Conservation (phyloP, 2,797 vertebrate genomes). For the Mus caroli region DNA sequence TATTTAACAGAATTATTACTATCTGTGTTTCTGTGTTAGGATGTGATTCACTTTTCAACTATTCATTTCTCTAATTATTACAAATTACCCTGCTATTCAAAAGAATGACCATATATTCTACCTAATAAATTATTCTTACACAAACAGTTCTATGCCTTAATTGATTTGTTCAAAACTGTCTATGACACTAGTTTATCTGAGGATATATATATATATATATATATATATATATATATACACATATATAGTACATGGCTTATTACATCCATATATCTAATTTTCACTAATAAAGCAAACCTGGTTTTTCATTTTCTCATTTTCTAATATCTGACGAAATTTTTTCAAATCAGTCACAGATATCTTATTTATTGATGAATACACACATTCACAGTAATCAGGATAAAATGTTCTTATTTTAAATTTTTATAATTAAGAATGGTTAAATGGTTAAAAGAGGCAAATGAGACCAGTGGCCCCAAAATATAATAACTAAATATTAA, state of each 20-base stretch:
- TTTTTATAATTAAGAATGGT: neutral
- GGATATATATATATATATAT: rapidly evolving
- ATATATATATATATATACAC: rapidly evolving
- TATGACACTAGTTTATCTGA: neutral
- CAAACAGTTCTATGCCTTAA: neutral
- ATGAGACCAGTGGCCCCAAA: neutral
- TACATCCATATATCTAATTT: rapidly evolving
- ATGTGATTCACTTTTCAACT: neutral
- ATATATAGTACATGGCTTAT: neutral
- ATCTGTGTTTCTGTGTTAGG: neutral
- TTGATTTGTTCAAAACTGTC: neutral
- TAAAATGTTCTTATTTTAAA: neutral
- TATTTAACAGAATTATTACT: neutral
- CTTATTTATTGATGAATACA: neutral
- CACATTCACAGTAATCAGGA: neutral
- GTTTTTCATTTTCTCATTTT: neutral
- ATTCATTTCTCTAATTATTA: neutral
- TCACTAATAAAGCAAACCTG: neutral
- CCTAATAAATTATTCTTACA: neutral
- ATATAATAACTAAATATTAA: neutral
- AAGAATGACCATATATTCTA: neutral
- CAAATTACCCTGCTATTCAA: neutral
- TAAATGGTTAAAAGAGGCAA: neutral
- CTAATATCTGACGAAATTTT: neutral
- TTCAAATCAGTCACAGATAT: neutral